Base-by-base conservation (phyloP, 2,888 invertebrate species). In the Lepidocyrtoides sp. region DNA sequence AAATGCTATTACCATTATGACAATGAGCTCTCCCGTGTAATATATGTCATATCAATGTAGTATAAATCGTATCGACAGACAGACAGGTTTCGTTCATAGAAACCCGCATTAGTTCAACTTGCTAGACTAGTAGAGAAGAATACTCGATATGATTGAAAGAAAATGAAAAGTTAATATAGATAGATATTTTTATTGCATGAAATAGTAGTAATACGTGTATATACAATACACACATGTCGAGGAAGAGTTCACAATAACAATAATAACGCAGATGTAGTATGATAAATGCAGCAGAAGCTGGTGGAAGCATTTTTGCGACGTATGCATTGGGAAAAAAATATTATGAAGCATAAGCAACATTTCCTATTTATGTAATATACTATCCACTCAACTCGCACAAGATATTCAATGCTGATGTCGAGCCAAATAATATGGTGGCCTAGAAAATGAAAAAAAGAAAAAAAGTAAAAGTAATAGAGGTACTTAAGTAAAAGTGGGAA, bases 401-500 rank as follows among this genome's bases (percentile, higher is more conserved):
- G 29, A 87, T 41, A 75, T 77, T 66, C 51, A 44, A 17, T 75
- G 41, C 23, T 66, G 72, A 75, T 75, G 41, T 41, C 41, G 72
- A 41, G 48, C n/a, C 48, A n/a, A 69, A 69, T 69, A 69, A 69
- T 69, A 41, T 48, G 41, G 48, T 75, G 72, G 77, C 86, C 86
- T 63, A 88, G 44, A 88, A 87, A 63, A 48, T 48, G 44, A 88
- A 87, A 63, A 48, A 72, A 36, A 60, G n/a, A n/a, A n/a, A n/a
- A 87, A 32, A 75, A 75, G 75, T 51, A 79, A 87, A 87, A 75
- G 79, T 81, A 81, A 75, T 54, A 54, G 81, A 32, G 41, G 89
- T 84, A 84, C 83, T 83, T 89, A 75, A 82, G 72, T 85, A 41
- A 72, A 72, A 85, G 85, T 85, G 57, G 72, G 57, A 66, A 72